phyloP scores from a whole-genome alignment of 2,797 vertebrate species.

The Ambastaia sidthimunki region DNA sequence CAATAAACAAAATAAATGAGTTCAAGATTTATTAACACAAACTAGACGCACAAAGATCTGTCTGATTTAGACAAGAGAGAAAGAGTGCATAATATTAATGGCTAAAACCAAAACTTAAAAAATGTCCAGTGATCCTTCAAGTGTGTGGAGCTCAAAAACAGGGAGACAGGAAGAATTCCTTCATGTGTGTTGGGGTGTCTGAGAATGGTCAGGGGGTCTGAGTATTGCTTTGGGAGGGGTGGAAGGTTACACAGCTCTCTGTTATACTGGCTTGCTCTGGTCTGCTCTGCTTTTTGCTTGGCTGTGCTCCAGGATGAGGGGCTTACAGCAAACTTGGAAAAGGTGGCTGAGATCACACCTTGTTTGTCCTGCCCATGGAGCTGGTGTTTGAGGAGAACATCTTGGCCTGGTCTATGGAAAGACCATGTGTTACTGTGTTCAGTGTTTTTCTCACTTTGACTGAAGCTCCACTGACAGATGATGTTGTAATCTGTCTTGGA shows the following conservation, averaged over 20 bases:
- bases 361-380: slow-evolving; percentile 40
- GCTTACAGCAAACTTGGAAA: slow-evolving; percentile 36
- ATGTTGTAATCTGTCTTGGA: not conserved
- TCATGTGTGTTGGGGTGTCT: slow-evolving; percentile 35
- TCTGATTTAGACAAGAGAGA: not conserved
- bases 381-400: slow-evolving; percentile 4
- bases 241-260: slow-evolving; percentile 13
- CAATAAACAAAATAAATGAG: not conserved
- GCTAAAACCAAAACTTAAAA: not conserved
- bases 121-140: too few species aligned
- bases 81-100: not conserved
- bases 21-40: not conserved
- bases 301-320: slow-evolving; percentile 39
- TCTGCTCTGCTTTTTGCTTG: slow-evolving; percentile 56
- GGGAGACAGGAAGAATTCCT: slow-evolving; percentile 39
- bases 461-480: not conserved
- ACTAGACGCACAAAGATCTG: not conserved
- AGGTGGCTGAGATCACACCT: slow-evolving; percentile 16
- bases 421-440: not conserved
- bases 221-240: not conserved
- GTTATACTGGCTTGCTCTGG: slow-evolving; percentile 55
- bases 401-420: not conserved
- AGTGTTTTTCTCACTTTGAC: not conserved
- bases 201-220: slow-evolving; percentile 1
- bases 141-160: not conserved